Base-by-base conservation (phyloP, 1,140 invertebrate genomes). In the Papilio glaucus region DNA sequence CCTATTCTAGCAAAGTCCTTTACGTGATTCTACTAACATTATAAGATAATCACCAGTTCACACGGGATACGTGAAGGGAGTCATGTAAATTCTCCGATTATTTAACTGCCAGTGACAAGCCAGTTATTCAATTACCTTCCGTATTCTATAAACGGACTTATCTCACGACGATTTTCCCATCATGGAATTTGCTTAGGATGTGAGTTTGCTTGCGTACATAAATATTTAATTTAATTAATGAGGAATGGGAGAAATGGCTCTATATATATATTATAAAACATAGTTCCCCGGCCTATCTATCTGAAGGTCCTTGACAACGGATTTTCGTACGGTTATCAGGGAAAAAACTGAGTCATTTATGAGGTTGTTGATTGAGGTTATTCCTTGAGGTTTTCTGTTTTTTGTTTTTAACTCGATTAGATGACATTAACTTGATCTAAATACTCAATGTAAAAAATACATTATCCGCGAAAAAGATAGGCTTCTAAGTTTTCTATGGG, bases 141-240 rank as follows among this genome's bases (percentile, higher is more conserved):
- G 21, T 12, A 4, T 24, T 57, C 21, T 21, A 12, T 12, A 4
- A 10, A 24, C 49, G 13, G 39, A 13, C 49, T 1, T 24, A 21
- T 57, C 49, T 57, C 49, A 57, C 49, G 49, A 18, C 24, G 49
- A 26, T 24, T 24, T 26, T 57, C 49, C 21, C 49, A 57, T 57
- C 6, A 57, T 24, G 12, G 10, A 12, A 26, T 26, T 57, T 57
- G 18, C 49, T 57, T 57, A 57, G 21, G 18, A 57, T 24, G 1
- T 12, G 8, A 57, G 24, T 24, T 57, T 9, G 18, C 7, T 21
- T 12, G 10, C 24, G 24, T 57, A 24, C 10, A n/a, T 53, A 53
- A 53, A 53, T 53, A 21, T 49, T 21, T 53, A 53, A 53, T 53
- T 24, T 10, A 24, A 10, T 9, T 21, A 18, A 21, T 3, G 15